phyloP scores from a whole-genome alignment of 2,888 invertebrate genomes.

The Phyto melanocephala region DNA sequence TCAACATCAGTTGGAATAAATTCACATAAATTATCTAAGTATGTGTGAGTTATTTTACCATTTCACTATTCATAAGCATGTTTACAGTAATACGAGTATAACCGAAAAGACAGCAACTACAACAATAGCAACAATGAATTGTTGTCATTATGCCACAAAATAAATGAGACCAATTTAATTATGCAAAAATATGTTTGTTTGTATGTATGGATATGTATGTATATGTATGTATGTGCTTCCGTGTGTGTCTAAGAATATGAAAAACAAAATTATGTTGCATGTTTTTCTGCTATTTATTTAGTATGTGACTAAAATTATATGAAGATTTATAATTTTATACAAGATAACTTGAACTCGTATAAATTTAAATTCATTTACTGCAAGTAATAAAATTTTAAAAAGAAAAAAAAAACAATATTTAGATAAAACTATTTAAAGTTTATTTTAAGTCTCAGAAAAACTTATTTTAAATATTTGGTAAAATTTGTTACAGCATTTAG shows the following conservation, averaged over 20 bases:
- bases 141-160: conserved; percentile 60
- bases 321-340: conserved; percentile 27
- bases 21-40: conserved; percentile 49
- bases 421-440: not conserved
- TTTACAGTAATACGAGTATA: conserved; percentile 60
- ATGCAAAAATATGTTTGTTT: conserved; percentile 48
- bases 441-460: too few relatives aligned
- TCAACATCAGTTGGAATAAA: conserved; percentile 37
- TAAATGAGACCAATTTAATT: conserved; percentile 63
- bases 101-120: conserved; percentile 13
- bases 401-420: not conserved
- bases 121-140: conserved; percentile 35
- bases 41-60: conserved; percentile 41
- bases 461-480: too few relatives aligned
- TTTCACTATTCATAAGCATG: conserved; percentile 62
- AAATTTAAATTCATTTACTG: conserved; percentile 3
- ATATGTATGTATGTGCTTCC: too few relatives aligned
- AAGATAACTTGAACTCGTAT: not conserved
- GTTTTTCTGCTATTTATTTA: conserved; percentile 22
- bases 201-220: too few relatives aligned
- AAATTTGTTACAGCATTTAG: too few relatives aligned
- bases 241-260: not conserved
- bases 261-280: conserved; percentile 33
- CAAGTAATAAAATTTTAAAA: not conserved
- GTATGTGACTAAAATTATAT: conserved; percentile 46